Conservation (phyloP, 2,113 vertebrate genomes). For the Mobula hypostoma region DNA sequence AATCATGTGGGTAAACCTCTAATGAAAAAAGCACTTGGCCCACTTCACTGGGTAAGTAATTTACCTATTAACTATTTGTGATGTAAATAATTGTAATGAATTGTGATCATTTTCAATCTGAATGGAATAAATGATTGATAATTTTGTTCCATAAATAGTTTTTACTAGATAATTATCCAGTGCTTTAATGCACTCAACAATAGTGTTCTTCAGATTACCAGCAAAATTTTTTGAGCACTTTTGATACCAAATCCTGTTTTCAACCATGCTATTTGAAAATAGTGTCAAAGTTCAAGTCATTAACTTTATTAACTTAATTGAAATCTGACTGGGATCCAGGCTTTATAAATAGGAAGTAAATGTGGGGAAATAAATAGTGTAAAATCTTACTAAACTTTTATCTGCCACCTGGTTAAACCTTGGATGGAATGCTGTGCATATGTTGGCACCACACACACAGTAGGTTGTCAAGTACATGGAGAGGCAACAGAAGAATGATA, state of each 20-base stretch:
- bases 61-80: neutral
- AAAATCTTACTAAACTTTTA: neutral
- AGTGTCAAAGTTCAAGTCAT: neutral
- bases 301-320: neutral
- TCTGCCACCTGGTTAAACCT: neutral
- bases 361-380: neutral
- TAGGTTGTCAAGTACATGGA: neutral
- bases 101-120: neutral
- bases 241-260: neutral
- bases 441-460: neutral
- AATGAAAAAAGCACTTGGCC: conserved; percentile 81
- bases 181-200: neutral
- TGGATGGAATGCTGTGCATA: too few relatives aligned
- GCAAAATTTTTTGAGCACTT: neutral
- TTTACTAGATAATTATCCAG: conserved; percentile 32
- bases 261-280: neutral
- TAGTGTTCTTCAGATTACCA: neutral
- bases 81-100: neutral
- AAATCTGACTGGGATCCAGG: neutral
- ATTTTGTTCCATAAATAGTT: conserved; percentile 1
- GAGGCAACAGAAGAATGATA: neutral
- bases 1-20: conserved; percentile 82
- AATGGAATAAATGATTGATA: neutral
- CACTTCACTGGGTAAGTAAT: conserved; percentile 80
- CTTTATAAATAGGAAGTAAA: neutral